Evolutionary conservation across 2,888 invertebrate genomes (phyloP).

Genomic region (Ochlodes sylvanus): DNA sequence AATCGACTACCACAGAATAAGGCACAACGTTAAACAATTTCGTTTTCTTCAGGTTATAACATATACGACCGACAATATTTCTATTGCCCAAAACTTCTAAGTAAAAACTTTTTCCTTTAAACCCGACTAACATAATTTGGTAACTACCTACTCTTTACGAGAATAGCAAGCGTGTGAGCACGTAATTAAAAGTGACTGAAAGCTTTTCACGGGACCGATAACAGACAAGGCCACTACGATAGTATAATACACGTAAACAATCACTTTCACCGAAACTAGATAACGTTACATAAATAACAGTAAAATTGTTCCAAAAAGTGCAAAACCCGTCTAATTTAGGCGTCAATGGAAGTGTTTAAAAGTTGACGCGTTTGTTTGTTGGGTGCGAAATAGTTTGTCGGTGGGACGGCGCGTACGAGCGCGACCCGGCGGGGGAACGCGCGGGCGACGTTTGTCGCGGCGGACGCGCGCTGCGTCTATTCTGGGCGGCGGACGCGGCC

Average conservation of each 20-base stretch:
- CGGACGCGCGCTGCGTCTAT: conserved; percentile 83
- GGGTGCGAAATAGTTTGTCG: conserved; percentile 40
- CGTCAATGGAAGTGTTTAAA: conserved; percentile 15
- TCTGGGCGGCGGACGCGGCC: conserved; percentile 69
- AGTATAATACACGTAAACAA: conserved; percentile 47
- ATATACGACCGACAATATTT: background rate
- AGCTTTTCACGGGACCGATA: conserved; percentile 64
- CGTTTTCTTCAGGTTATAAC: background rate
- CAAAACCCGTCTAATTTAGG: background rate
- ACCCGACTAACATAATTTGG: background rate
- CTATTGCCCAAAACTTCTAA: background rate
- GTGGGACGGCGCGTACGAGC: conserved; percentile 42
- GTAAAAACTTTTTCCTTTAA: conserved; percentile 19
- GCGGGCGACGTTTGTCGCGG: conserved; percentile 68
- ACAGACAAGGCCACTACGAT: conserved; percentile 73
- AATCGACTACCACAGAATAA: conserved; percentile 61
- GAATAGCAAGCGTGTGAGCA: conserved; percentile 46
- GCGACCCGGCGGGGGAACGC: conserved; percentile 46
- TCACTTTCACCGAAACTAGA: conserved; percentile 25
- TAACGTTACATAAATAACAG: conserved; percentile 18
- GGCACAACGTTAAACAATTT: conserved; percentile 70
- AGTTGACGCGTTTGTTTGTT: conserved; percentile 45
- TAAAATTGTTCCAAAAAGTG: conserved; percentile 27
- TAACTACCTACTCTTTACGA: conserved; percentile 31
- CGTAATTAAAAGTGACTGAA: conserved; percentile 46